Conservation (phyloP, 2,113 vertebrate genomes). For the Progne subis region DNA sequence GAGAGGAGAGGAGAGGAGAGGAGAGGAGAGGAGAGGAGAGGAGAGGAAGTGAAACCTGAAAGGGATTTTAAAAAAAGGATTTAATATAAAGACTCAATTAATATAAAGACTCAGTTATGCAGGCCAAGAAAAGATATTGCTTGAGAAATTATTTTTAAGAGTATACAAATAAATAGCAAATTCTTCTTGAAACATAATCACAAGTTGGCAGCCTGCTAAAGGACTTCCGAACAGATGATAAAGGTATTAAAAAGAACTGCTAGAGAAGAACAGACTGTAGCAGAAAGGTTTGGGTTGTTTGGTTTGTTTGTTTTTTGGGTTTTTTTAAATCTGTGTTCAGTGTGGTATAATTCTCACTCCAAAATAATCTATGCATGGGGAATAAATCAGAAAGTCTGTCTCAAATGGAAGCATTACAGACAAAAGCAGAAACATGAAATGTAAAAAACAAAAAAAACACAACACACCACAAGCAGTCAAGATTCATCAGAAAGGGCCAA, state of each 20-base stretch:
- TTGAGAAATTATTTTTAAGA: neutral
- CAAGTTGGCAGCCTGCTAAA: neutral
- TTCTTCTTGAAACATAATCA: neutral
- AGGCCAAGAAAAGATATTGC: neutral
- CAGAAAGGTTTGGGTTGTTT: neutral
- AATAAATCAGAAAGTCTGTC: neutral
- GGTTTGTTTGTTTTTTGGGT: rapidly evolving
- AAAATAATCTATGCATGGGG: neutral
- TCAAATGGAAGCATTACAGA: neutral
- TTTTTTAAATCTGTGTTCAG: neutral
- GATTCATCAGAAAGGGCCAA: neutral
- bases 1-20: too few relatives aligned
- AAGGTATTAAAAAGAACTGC: neutral
- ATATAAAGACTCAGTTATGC: neutral
- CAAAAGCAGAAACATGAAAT: neutral
- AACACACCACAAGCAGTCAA: neutral
- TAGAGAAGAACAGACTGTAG: neutral
- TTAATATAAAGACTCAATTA: neutral
- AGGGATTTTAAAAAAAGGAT: neutral
- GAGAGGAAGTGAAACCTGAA: too few relatives aligned
- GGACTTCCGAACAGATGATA: neutral
- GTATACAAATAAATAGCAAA: neutral
- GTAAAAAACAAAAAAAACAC: neutral
- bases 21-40: too few relatives aligned
- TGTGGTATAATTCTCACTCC: neutral